Base-by-base conservation (phyloP, 2,888 invertebrate genomes). In the Oscheius sp. region DNA sequence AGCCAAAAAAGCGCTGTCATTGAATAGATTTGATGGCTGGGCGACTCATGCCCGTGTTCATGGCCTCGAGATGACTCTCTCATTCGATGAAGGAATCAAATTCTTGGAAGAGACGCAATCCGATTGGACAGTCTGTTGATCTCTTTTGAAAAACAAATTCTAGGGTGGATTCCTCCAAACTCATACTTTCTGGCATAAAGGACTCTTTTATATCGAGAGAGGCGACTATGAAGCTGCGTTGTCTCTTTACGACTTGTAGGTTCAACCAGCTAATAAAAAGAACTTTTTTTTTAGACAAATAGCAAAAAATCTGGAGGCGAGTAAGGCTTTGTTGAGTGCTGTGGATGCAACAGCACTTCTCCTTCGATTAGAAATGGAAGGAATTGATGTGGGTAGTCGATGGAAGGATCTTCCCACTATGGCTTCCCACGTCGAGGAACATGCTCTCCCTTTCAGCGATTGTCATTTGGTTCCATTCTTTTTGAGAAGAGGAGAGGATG, bases 131-230 rank as follows among this genome's bases (percentile, higher is more conserved):
- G 88, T 88, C 69, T 70, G 86, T 42, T 52, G 8, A 10, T 45
- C 12, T 45, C 17, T 6, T 45, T 8, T 15, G 20, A 45, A 17
- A 45, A 17, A n/a, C 46, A 15, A 42, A 5, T 53, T 55, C 34
- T 31, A 81, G 12, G 88, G 88, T 75, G 87, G 86, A 37, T 73
- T 76, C 63, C 82, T 88, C 75, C 75, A 89, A 58, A 87, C 88
- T 71, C 90, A 90, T 78, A 89, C 89, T 75, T 88, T 87, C 81
- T 90, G 90, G 90, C 90, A 90, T 80, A 88, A 87, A 85, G 88
- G 88, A 2, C 82, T 90, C 8, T 89, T 87, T 74, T 85, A 88
- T 75, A 87, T 89, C 52, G 89, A 90, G 78, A 87, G 87, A 72
- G 88, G 87, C 2, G 87, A 88, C 46, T 87, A 86, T 73, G 87